These are phyloP conservation scores for Tillus elongatus DNA, from an alignment of 2,888 invertebrate genomes.

Conservation along the genomic window DNA sequence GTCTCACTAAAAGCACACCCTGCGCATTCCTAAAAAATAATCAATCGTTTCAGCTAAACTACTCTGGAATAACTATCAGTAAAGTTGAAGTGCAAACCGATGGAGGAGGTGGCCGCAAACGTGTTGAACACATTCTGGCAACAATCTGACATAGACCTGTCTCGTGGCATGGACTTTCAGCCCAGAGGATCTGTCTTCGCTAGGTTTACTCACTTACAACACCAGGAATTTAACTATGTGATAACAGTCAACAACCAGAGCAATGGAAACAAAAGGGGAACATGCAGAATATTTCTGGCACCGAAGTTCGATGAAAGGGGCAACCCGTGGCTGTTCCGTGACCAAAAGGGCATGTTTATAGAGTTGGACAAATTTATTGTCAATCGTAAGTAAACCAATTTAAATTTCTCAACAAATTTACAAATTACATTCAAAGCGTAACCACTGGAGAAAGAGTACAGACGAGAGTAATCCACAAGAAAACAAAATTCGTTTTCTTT, in stretches of 20 bases:
- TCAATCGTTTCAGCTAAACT: conserved; percentile 47
- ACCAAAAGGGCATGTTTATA: conserved; percentile 57
- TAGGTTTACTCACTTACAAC: conserved; percentile 68
- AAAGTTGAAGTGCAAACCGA: conserved; percentile 47
- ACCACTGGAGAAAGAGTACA: no score
- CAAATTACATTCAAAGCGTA: no score
- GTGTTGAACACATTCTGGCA: conserved; percentile 66
- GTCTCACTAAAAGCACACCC: no score
- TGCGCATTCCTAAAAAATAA: no score
- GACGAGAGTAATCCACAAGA: no score
- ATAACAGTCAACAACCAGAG: conserved; percentile 36
- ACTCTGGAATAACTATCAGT: conserved; percentile 53
- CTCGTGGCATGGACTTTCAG: conserved; percentile 73
- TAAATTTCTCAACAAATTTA: no score
- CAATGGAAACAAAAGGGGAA: conserved; percentile 46
- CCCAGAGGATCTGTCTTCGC: conserved; percentile 66
- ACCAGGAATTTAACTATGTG: conserved; percentile 58
- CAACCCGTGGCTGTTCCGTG: conserved; percentile 50
- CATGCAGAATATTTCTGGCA: conserved; percentile 60
- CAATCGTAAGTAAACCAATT: conserved; percentile 54
- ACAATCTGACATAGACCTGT: conserved; percentile 66
- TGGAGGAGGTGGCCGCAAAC: conserved; percentile 45
- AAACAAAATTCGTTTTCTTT: no score
- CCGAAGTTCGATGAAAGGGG: conserved; percentile 57
- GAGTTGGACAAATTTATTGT: conserved; percentile 65